Conservation (phyloP, 2,113 vertebrate genomes). For the Ramphastos sulfuratus region DNA sequence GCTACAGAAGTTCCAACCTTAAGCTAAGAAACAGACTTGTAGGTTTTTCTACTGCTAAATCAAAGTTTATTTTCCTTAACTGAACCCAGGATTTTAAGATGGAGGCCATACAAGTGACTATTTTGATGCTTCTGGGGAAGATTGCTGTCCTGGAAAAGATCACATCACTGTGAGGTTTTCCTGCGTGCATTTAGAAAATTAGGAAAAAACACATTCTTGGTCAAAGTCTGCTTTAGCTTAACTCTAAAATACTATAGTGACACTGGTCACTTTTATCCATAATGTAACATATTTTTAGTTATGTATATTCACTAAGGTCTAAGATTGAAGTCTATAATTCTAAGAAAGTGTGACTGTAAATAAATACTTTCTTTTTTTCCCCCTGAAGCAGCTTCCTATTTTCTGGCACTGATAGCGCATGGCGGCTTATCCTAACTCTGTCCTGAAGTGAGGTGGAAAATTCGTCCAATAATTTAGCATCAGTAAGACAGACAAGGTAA, state of each 20-base stretch:
- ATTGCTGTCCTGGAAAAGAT: neutral
- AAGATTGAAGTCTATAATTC: neutral
- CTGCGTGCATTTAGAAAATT: neutral
- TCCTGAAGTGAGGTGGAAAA: conserved; percentile 41
- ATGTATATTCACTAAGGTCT: rapidly evolving
- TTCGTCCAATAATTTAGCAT: neutral
- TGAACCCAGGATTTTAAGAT: neutral
- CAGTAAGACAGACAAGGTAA: conserved; percentile 37
- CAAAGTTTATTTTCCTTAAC: neutral
- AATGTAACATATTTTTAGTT: neutral
- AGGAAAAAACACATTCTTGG: neutral
- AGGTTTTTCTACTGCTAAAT: neutral
- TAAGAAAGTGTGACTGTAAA: neutral
- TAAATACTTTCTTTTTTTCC: neutral
- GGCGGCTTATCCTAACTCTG: conserved; percentile 16
- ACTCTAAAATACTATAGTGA: neutral
- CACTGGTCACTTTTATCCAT: neutral
- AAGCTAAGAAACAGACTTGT: neutral
- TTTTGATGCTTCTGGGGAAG: neutral
- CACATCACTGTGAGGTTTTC: neutral
- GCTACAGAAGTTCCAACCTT: neutral
- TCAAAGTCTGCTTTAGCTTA: neutral
- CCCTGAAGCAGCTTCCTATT: conserved; percentile 8
- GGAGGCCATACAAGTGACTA: neutral
- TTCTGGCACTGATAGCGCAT: conserved; percentile 25